Evolutionary conservation across 2,797 vertebrate species (phyloP).

Genomic region (Tarsius wallacei): DNA sequence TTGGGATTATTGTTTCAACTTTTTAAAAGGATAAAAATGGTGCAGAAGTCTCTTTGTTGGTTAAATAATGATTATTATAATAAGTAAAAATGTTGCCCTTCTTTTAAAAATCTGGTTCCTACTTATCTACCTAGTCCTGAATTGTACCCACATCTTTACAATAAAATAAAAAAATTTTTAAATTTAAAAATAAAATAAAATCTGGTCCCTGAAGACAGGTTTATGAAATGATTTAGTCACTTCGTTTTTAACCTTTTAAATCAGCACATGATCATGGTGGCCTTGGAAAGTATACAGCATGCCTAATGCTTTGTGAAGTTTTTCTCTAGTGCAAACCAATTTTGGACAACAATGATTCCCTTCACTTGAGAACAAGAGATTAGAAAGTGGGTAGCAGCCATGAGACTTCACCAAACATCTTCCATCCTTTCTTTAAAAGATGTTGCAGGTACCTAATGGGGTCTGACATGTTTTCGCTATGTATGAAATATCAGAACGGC

Average conservation of each 20-base stretch:
- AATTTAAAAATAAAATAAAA: neutral
- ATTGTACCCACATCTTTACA: too few species aligned
- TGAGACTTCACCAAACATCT: neutral
- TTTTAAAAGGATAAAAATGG: conserved; percentile 28
- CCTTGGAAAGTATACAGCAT: neutral
- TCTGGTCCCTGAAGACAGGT: neutral
- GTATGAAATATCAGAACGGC: conserved; percentile 72
- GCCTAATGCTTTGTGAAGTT: conserved; percentile 15
- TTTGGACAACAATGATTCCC: conserved; percentile 46
- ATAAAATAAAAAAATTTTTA: neutral
- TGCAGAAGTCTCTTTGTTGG: neutral
- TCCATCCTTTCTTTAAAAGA: conserved; percentile 54
- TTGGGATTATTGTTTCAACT: neutral
- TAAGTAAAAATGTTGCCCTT: conserved; percentile 41
- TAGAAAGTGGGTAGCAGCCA: neutral
- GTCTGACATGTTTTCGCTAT: conserved; percentile 65
- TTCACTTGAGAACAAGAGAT: conserved; percentile 39
- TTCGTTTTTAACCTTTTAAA: conserved; percentile 51
- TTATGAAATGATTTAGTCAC: conserved; percentile 20
- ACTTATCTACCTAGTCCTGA: too few species aligned
- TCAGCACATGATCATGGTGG: neutral
- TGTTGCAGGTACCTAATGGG: conserved; percentile 64
- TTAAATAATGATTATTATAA: conserved; percentile 24
- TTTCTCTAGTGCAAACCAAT: neutral
- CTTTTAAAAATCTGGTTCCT: neutral